A percentile compares a stretch with the other conserved stretches of the same genome.
Conservation (phyloP, 2,888 invertebrate species). For the Euphydryas editha region DNA sequence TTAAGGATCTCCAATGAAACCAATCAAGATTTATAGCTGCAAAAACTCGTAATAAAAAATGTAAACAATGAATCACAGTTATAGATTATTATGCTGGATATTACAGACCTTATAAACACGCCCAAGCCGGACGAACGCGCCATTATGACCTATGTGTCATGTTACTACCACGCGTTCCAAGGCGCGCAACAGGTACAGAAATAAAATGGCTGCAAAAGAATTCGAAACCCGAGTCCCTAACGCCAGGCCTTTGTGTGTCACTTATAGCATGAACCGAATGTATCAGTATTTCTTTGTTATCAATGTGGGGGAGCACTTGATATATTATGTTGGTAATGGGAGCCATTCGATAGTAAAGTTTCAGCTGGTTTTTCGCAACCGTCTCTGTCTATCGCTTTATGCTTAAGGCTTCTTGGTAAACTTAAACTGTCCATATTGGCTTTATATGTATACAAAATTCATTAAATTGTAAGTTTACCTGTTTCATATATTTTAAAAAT, state of each 20-base stretch:
- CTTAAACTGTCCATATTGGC: conserved; percentile 18
- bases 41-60: conserved; percentile 20
- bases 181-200: conserved; percentile 96
- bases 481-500: conserved; percentile 7
- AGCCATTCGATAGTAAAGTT: conserved; percentile 25
- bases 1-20: neutral
- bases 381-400: conserved; percentile 36
- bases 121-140: conserved; percentile 99
- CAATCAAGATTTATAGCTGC: neutral
- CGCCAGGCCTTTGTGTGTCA: conserved; percentile 77
- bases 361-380: conserved; percentile 21
- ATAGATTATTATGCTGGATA: conserved; percentile 49
- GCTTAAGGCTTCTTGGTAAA: conserved; percentile 35
- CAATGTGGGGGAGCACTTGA: conserved; percentile 35
- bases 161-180: conserved; percentile 99
- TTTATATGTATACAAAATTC: conserved; percentile 21
- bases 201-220: conserved; percentile 67
- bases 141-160: conserved; percentile 99
- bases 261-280: conserved; percentile 73
- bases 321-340: conserved; percentile 33
- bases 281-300: conserved; percentile 20
- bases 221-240: conserved; percentile 67
- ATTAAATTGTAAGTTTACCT: conserved; percentile 10
- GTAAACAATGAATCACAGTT: conserved; percentile 38
- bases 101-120: conserved; percentile 99